A percentile compares a stretch with the other conserved stretches of the same genome.
Conservation (phyloP, 2,888 invertebrate genomes). For the Capitulum mitella region DNA sequence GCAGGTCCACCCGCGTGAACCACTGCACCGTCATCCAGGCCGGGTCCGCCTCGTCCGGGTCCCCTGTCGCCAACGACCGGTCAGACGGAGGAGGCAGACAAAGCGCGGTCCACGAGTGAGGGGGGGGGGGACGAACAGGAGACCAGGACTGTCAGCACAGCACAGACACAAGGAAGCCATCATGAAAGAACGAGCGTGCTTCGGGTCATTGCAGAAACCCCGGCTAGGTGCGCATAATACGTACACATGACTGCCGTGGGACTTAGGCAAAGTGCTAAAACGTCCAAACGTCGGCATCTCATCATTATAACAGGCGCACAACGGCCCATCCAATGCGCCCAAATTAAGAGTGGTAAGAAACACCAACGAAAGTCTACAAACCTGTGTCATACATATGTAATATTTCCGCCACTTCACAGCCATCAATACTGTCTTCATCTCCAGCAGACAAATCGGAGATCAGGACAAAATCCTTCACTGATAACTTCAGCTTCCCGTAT, state of each 20-base stretch:
- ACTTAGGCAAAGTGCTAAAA: not conserved
- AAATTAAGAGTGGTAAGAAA: not conserved
- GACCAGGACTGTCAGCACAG: not conserved
- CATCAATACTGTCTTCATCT: not conserved
- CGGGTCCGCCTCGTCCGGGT: not conserved
- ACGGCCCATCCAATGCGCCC: too few relatives aligned
- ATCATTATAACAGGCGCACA: too few relatives aligned
- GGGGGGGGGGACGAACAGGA: not conserved
- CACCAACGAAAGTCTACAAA: not conserved
- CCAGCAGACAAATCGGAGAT: not conserved
- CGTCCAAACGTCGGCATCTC: not conserved
- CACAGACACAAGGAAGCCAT: not conserved
- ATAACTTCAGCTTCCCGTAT: not conserved
- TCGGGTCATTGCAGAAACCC: too few relatives aligned
- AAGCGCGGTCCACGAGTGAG: too few relatives aligned
- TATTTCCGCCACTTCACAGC: not conserved
- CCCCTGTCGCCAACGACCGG: not conserved
- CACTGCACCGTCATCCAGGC: not conserved
- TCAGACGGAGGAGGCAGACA: not conserved
- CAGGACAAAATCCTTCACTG: not conserved
- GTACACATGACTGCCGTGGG: not conserved
- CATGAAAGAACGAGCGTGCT: not conserved
- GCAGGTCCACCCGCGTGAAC: not conserved
- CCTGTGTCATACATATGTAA: not conserved
- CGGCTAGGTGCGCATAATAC: not conserved